phyloP scores from a whole-genome alignment of 2,888 invertebrate species.

The Sipha maydis region DNA sequence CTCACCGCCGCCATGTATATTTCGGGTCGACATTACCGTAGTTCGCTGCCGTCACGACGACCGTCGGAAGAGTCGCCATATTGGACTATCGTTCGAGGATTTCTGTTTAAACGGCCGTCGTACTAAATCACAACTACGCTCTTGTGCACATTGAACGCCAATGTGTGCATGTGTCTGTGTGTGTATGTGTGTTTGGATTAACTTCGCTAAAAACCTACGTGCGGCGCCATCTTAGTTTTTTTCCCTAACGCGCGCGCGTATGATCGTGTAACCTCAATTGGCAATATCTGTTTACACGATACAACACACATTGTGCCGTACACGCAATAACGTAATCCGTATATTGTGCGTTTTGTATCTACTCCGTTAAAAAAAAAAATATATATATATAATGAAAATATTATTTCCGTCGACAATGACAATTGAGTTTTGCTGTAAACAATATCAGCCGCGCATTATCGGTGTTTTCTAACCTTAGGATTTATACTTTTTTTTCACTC shows the following conservation, averaged over 20 bases:
- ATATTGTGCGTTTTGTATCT: neutral
- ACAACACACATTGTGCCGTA: neutral
- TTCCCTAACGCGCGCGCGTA: neutral
- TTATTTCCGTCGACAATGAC: neutral
- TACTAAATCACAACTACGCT: conserved; percentile 39
- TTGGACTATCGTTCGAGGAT: conserved; percentile 50
- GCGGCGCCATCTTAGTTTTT: conserved; percentile 57
- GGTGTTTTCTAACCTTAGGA: neutral
- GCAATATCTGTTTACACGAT: conserved; percentile 37
- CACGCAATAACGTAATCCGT: neutral
- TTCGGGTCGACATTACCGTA: conserved; percentile 46
- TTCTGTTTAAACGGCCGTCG: conserved; percentile 48
- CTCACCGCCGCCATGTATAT: neutral
- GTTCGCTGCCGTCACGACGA: neutral
- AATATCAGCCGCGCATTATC: neutral
- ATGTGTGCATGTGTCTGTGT: neutral
- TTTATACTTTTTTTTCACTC: neutral
- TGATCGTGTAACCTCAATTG: conserved; percentile 50
- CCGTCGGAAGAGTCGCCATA: conserved; percentile 50
- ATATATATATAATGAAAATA: neutral
- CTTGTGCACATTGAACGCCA: neutral
- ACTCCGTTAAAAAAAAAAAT: too few relatives aligned
- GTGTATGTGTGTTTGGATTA: conserved; percentile 12
- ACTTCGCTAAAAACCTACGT: conserved; percentile 51
- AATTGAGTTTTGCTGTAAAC: neutral